Conservation (phyloP, 2,113 vertebrate genomes). For the Caretta caretta region DNA sequence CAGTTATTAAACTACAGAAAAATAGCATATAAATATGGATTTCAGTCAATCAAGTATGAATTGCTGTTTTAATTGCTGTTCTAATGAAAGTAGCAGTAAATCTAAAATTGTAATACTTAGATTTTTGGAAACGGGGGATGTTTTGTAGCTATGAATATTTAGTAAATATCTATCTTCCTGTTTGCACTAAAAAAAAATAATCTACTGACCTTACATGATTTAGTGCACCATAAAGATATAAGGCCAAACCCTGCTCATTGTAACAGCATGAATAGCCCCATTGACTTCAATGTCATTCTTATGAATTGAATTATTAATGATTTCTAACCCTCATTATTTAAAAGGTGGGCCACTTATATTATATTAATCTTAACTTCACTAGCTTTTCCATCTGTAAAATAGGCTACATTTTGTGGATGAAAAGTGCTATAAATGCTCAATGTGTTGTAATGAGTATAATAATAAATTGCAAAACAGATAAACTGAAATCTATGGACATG, state of each 20-base stretch:
- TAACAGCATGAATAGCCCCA: background rate
- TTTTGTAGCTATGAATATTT: background rate
- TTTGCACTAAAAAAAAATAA: background rate
- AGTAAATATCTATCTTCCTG: background rate
- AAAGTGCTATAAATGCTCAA: background rate
- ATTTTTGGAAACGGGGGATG: background rate
- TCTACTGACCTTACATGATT: background rate
- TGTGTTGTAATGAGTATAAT: background rate
- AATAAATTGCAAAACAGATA: background rate
- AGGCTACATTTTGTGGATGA: background rate
- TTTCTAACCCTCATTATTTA: background rate
- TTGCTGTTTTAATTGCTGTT: background rate
- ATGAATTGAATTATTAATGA: fast-evolving
- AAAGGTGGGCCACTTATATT: background rate
- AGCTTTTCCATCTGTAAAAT: fast-evolving
- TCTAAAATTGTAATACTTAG: background rate
- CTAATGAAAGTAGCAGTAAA: too few relatives aligned
- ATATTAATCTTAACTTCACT: background rate
- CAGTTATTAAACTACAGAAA: background rate
- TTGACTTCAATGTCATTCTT: background rate
- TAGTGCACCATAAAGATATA: background rate
- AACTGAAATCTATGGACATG: background rate
- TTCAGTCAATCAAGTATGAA: background rate
- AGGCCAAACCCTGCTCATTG: background rate
- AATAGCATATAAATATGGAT: background rate